phyloP scores from a whole-genome alignment of 2,888 invertebrate genomes.

The Elmis aenea region DNA sequence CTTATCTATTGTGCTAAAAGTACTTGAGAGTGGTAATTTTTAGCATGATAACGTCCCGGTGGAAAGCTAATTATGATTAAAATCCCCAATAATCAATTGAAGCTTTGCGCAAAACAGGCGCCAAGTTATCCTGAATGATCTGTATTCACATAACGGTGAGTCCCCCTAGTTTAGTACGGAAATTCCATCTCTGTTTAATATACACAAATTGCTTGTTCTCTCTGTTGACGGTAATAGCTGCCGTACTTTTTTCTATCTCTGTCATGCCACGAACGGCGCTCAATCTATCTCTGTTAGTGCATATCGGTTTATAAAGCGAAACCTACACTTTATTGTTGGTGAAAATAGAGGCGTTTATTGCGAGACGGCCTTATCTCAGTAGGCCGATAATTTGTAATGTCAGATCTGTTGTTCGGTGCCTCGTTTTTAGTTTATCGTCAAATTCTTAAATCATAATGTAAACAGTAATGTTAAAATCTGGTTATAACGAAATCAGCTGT shows the following conservation, averaged over 20 bases:
- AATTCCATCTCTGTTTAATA: conserved; percentile 19
- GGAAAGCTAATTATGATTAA: conserved; percentile 17
- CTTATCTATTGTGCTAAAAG: no score
- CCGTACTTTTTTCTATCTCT: conserved; percentile 16
- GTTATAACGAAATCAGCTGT: background rate
- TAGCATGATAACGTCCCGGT: no score
- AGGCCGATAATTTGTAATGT: conserved; percentile 39
- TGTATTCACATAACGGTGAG: conserved; percentile 26
- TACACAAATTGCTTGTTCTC: conserved; percentile 13
- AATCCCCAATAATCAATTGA: conserved; percentile 21
- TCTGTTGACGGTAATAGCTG: conserved; percentile 17
- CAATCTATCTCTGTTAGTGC: conserved; percentile 13
- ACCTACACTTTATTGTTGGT: conserved; percentile 19
- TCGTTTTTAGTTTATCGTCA: conserved; percentile 34
- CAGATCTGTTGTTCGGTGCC: conserved; percentile 38
- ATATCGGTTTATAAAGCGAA: conserved; percentile 19
- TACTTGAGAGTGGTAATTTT: no score
- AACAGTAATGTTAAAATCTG: conserved; percentile 10
- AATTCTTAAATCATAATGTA: conserved; percentile 17
- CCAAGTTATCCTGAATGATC: conserved; percentile 22
- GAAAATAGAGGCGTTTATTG: conserved; percentile 30
- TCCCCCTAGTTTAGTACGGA: conserved; percentile 25
- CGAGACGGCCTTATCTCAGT: conserved; percentile 30
- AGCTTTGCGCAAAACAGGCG: conserved; percentile 14
- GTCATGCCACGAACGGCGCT: conserved; percentile 6